phyloP scores from a whole-genome alignment of 2,797 vertebrate genomes.

The Potorous gilbertii region DNA sequence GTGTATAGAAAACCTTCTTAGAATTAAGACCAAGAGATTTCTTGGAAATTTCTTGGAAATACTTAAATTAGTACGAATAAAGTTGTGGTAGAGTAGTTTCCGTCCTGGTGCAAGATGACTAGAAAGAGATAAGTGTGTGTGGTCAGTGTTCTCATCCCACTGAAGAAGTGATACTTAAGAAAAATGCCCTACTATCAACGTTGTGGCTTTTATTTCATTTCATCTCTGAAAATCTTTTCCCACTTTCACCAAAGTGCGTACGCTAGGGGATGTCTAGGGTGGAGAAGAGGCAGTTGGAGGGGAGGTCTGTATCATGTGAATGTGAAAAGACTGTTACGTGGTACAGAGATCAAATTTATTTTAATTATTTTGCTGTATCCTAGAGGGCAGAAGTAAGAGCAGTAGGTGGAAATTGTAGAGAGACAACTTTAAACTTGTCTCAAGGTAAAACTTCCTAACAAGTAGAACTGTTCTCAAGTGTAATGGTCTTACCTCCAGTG shows the following conservation, averaged over 20 bases:
- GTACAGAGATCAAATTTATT: not conserved
- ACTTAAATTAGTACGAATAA: constrained; percentile 60
- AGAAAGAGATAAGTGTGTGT: constrained; percentile 5
- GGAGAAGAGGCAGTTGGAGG: not conserved
- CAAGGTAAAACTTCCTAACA: not conserved
- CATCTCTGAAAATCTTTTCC: not conserved
- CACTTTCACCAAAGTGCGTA: not conserved
- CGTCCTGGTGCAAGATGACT: constrained; percentile 35
- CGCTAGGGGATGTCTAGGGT: not conserved
- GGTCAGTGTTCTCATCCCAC: constrained; percentile 17
- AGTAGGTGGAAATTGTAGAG: not conserved
- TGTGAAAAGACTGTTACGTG: not conserved
- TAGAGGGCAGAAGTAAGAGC: not conserved
- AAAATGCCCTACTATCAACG: not conserved
- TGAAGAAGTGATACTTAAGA: constrained; percentile 3
- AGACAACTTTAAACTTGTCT: not conserved
- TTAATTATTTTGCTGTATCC: not conserved
- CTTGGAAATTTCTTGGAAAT: constrained; percentile 74
- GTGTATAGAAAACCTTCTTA: constrained; percentile 61
- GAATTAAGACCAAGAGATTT: constrained; percentile 65
- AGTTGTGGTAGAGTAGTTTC: constrained; percentile 58
- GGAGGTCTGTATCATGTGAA: not conserved
- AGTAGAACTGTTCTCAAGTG: not conserved
- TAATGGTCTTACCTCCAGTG: not conserved
- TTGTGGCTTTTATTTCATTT: not conserved